Percentiles rank a stretch among this genome's conserved stretches.
Conservation (phyloP, 1,140 invertebrate genomes). For the Pectinophora gossypiella region DNA sequence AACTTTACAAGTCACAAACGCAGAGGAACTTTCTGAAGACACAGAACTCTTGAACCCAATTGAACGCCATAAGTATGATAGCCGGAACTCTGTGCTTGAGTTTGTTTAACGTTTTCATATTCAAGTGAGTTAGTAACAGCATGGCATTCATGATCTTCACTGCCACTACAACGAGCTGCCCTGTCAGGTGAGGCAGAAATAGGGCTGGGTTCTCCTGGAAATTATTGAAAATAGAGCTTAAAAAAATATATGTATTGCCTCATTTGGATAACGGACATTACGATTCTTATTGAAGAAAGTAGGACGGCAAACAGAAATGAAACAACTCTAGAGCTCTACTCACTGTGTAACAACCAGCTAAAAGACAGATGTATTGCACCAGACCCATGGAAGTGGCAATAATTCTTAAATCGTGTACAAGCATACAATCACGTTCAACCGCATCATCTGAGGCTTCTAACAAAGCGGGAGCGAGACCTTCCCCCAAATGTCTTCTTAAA, state of each 20-base stretch:
- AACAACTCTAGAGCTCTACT: slow-evolving; percentile 11
- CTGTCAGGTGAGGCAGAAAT: slow-evolving; percentile 44
- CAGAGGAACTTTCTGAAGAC: slow-evolving; percentile 48
- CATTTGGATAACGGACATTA: no score
- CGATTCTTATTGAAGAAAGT: no score
- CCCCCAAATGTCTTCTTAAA: slow-evolving; percentile 37
- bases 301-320: no score
- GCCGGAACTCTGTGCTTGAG: slow-evolving; percentile 29
- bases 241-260: no score
- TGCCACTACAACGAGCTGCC: slow-evolving; percentile 31
- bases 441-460: neutral
- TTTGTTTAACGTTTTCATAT: slow-evolving; percentile 24
- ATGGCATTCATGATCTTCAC: slow-evolving; percentile 33
- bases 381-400: slow-evolving; percentile 44
- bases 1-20: slow-evolving; percentile 38
- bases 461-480: slow-evolving; percentile 15
- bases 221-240: no score
- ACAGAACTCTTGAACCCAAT: slow-evolving; percentile 57
- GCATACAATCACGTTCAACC: slow-evolving; percentile 23
- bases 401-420: slow-evolving; percentile 48
- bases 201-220: slow-evolving; percentile 53
- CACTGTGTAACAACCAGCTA: slow-evolving; percentile 47
- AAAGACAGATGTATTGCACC: slow-evolving; percentile 41
- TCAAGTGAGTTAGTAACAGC: slow-evolving; percentile 23
- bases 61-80: slow-evolving; percentile 42